Base-by-base conservation (phyloP, 2,797 vertebrate genomes). In the Enteromius thamalakanensis region DNA sequence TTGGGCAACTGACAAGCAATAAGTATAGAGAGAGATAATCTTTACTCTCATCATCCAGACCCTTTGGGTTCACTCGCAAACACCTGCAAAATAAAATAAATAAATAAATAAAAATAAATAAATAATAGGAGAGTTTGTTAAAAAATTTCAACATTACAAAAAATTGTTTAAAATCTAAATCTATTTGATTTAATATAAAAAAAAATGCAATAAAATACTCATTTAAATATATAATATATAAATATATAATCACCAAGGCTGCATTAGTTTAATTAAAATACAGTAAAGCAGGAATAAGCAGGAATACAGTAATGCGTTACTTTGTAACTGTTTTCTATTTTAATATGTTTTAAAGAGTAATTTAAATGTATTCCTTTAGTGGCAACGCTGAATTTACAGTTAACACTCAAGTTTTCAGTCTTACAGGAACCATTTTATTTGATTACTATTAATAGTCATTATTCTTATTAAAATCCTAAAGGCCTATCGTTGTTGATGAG, bases 21-120 rank as follows among this genome's bases (percentile, higher is more conserved):
- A 96, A 92, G 79, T 96, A 96, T 76, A 96, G 95, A 55, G 96
- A 96, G 34, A 96, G 91, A 88, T 96, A 96, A 90, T 96, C 96
- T 92, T 96, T 96, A 89, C 96, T 96, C 89, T 96, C 96, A 88
- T 96, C 96, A 81, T 96, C 96, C 85, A 96, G 88, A 37, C 96
- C 96, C 86, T 96, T 96, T 32, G 95, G 96, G 86, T 96, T 96
- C 87, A 96, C 95, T 65, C 95, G 93, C 65, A 96, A 92, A 94
- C 96, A 96, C 96, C 96, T 96, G 55, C 40, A 79, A 47, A 40
- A 42, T 32, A 34, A 53, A 60, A 55, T 3, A 34, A 5, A 5
- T 3, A 40, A 40, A 37, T 1, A 37, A 37, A 6, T 32, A 40
- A 34, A 51, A 60, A 55, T 3, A 42, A 5, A 5, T 14, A 1